A percentile compares a stretch with the other conserved stretches of the same genome.
phyloP scores from a whole-genome alignment of 2,888 invertebrate species.

The Scaptomyza reducta region DNA sequence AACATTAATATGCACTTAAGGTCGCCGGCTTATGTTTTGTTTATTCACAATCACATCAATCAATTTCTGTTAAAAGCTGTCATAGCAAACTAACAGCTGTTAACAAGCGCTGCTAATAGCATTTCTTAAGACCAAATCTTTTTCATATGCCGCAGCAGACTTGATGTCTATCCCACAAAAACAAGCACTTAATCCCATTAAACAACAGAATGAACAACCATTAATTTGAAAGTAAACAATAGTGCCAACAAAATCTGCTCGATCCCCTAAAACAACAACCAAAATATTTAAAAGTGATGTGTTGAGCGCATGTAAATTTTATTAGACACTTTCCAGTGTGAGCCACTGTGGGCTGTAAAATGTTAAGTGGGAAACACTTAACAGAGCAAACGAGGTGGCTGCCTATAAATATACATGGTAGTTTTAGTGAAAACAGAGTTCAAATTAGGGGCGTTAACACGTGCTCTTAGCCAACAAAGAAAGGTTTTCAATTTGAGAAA shows the following conservation, averaged over 20 bases:
- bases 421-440: conserved; percentile 15
- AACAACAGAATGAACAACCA: conserved; percentile 38
- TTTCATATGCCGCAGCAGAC: conserved; percentile 7
- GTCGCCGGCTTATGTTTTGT: conserved; percentile 13
- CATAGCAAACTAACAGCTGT: conserved; percentile 19
- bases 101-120: conserved; percentile 19
- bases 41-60: conserved; percentile 3
- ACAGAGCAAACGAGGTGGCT: conserved; percentile 11
- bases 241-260: conserved; percentile 42
- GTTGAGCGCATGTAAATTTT: conserved; percentile 57
- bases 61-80: conserved; percentile 10
- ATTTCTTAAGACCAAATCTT: conserved; percentile 12
- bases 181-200: conserved; percentile 55
- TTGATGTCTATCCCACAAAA: conserved; percentile 28
- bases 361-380: conserved; percentile 53
- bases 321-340: conserved; percentile 44
- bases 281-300: conserved; percentile 28
- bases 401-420: conserved; percentile 37
- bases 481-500: too few species aligned
- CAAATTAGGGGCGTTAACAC: background rate
- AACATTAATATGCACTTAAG: conserved; percentile 26
- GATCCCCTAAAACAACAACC: conserved; percentile 23
- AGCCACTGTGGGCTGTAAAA: conserved; percentile 56
- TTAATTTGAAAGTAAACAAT: conserved; percentile 60
- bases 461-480: background rate